Conservation (phyloP, 2,113 vertebrate species). For the Myotis yumanensis region DNA sequence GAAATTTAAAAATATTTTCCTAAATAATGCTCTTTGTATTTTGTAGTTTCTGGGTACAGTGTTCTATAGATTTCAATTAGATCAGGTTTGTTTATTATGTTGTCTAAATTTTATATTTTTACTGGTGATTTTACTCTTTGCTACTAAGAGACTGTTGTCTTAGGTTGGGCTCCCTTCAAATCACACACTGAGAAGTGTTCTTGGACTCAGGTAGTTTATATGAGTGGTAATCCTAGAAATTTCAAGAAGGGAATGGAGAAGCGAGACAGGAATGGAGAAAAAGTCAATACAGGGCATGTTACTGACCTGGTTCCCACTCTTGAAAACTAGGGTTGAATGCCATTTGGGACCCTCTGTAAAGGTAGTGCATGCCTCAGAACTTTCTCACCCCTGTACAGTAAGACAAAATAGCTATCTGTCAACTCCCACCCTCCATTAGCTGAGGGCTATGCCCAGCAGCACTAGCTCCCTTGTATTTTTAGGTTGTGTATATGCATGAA, state of each 20-base stretch:
- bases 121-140: neutral
- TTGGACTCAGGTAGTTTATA: neutral
- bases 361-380: neutral
- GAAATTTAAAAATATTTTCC: neutral
- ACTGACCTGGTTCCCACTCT: neutral
- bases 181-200: neutral
- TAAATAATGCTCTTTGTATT: neutral
- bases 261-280: neutral
- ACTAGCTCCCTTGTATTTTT: neutral
- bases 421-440: neutral
- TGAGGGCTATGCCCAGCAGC: neutral
- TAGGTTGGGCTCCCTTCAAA: neutral
- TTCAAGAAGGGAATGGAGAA: neutral
- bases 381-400: neutral
- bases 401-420: neutral
- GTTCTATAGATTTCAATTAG: neutral
- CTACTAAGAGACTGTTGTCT: neutral
- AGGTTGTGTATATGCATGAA: neutral
- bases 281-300: neutral
- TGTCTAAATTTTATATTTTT: neutral
- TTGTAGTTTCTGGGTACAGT: neutral
- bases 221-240: neutral
- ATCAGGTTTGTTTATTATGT: neutral
- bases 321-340: neutral
- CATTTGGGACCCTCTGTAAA: neutral